Percentiles rank a stretch among this genome's conserved stretches.
These are phyloP conservation scores for Drosophila parabipectinata DNA, from an alignment of 1,140 invertebrate genomes.

Conservation along the genomic window DNA sequence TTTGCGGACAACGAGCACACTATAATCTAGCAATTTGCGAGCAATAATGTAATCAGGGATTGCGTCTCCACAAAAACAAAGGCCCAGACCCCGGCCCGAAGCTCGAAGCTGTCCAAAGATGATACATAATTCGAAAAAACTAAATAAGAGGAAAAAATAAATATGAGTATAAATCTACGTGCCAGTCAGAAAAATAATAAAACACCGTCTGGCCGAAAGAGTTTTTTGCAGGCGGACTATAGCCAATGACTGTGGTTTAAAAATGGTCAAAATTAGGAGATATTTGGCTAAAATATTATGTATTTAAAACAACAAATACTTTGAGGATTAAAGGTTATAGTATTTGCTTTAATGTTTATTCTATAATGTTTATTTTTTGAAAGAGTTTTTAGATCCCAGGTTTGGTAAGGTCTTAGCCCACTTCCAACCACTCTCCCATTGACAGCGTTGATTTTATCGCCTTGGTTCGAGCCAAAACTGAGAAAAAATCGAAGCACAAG, in stretches of 20 bases:
- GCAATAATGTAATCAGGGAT: slow-evolving; percentile 80
- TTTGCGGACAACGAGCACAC: slow-evolving; percentile 55
- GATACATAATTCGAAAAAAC: slow-evolving; percentile 45
- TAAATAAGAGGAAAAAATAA: slow-evolving; percentile 55
- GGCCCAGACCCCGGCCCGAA: slow-evolving; percentile 21
- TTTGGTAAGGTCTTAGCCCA: slow-evolving; percentile 13
- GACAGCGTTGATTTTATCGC: slow-evolving; percentile 76
- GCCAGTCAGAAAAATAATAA: slow-evolving; percentile 77
- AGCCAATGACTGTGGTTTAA: slow-evolving; percentile 53
- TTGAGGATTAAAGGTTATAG: too few species aligned
- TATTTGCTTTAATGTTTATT: too few species aligned
- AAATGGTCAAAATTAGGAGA: neutral
- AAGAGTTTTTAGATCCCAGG: neutral
- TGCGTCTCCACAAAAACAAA: slow-evolving; percentile 70
- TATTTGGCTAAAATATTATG: too few species aligned
- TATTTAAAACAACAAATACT: too few species aligned
- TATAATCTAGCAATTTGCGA: slow-evolving; percentile 79
- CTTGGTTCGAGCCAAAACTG: slow-evolving; percentile 53
- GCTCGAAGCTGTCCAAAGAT: slow-evolving; percentile 60
- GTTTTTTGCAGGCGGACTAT: slow-evolving; percentile 50
- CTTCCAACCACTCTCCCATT: slow-evolving; percentile 58
- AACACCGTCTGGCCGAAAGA: slow-evolving; percentile 57
- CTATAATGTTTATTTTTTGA: neutral
- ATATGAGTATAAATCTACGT: slow-evolving; percentile 78
- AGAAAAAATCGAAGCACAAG: slow-evolving; percentile 22